Evolutionary conservation across 1,140 invertebrate species (phyloP).

Genomic region (Sesamia nonagrioides): DNA sequence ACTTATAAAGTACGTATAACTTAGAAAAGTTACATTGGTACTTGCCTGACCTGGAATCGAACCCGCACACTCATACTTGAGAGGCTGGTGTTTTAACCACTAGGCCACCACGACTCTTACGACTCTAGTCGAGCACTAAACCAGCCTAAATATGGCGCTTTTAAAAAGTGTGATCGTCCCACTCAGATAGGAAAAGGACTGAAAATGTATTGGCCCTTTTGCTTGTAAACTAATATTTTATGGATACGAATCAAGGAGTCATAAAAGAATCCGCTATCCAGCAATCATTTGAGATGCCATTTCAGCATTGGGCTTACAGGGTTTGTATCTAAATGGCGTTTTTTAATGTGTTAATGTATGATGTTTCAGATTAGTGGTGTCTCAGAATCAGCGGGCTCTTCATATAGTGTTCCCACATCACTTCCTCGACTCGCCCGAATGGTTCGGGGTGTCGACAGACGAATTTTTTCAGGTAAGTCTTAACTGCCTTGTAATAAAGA

Average conservation of each 20-base stretch:
- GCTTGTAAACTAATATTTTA: neutral
- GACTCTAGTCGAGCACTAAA: too few relatives aligned
- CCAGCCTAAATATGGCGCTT: neutral
- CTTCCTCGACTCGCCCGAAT: conserved; percentile 97
- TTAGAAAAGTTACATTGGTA: too few relatives aligned
- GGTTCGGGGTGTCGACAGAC: conserved; percentile 96
- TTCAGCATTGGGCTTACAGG: too few relatives aligned
- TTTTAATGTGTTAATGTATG: neutral
- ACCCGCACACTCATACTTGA: too few relatives aligned
- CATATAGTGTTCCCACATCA: conserved; percentile 96
- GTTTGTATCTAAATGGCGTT: too few relatives aligned
- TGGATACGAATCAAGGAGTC: neutral
- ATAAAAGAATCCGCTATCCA: neutral
- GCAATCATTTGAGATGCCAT: too few relatives aligned
- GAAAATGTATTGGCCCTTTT: neutral
- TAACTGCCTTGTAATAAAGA: too few relatives aligned
- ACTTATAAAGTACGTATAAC: too few relatives aligned
- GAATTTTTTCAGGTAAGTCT: conserved; percentile 94
- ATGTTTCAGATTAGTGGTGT: conserved; percentile 93
- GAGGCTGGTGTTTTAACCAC: too few relatives aligned
- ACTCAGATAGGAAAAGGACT: neutral
- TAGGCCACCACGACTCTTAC: too few relatives aligned
- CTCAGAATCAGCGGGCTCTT: conserved; percentile 94
- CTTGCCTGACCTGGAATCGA: too few relatives aligned
- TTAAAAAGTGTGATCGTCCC: neutral